Evolutionary conservation across 1,140 invertebrate species (phyloP).

Genomic region (Hypsibius dujardini): DNA sequence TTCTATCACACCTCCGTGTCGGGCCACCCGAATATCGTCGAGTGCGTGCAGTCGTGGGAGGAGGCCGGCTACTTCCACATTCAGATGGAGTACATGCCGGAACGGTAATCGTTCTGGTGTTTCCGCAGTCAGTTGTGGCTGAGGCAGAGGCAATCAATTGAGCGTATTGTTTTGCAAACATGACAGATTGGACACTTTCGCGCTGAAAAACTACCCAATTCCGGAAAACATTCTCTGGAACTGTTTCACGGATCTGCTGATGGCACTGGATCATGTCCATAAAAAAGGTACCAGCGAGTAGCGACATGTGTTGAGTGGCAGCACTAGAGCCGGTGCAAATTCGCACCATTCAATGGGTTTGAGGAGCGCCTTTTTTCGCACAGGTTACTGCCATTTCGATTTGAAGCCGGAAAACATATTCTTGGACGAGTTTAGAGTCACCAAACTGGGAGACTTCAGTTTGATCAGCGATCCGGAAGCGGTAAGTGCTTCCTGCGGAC

Average conservation of each 20-base stretch:
- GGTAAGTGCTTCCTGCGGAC: not conserved
- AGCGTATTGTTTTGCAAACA: too few species aligned
- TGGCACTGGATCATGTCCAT: conserved; percentile 9
- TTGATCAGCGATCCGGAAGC: not conserved
- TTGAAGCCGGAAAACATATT: conserved; percentile 12
- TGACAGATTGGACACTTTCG: not conserved
- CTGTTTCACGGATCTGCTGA: conserved; percentile 1
- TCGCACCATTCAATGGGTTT: too few species aligned
- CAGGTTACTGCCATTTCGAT: conserved; percentile 3
- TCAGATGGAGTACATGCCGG: conserved; percentile 12
- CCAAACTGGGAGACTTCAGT: conserved; percentile 6
- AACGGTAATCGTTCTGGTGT: not conserved
- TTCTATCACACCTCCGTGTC: not conserved
- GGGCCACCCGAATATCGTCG: conserved; percentile 7
- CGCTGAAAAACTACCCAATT: not conserved
- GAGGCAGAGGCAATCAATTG: too few species aligned
- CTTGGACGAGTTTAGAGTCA: not conserved
- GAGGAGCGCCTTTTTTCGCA: too few species aligned
- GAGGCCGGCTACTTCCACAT: conserved; percentile 11
- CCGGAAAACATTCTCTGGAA: not conserved
- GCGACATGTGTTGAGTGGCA: too few species aligned
- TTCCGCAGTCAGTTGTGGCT: not conserved
- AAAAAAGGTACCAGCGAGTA: not conserved
- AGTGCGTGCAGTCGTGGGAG: conserved; percentile 3
- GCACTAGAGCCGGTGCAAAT: too few species aligned